Evolutionary conservation across 2,888 invertebrate species (phyloP).

Genomic region (Euspilapteryx auroguttella): DNA sequence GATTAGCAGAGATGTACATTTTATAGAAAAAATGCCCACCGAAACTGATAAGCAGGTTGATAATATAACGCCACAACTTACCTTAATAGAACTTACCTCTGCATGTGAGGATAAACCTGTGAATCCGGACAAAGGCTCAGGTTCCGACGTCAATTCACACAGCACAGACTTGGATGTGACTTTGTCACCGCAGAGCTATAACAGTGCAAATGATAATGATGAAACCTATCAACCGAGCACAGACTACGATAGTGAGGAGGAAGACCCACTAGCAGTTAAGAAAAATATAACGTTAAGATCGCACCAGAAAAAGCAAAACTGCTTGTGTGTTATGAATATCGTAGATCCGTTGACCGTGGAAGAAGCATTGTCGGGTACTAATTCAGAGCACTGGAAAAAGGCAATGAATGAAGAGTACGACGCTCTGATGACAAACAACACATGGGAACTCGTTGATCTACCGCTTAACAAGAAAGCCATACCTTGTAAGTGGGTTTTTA

Average conservation of each 20-base stretch:
- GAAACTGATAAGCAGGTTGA: neutral
- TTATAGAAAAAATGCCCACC: constrained; percentile 4
- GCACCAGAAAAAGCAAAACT: constrained; percentile 1
- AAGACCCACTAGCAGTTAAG: neutral
- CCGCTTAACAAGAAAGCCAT: constrained; percentile 9
- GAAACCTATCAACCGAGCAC: neutral
- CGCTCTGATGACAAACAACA: constrained; percentile 10
- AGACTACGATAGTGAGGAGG: neutral
- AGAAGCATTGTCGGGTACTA: constrained; percentile 7
- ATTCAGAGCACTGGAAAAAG: constrained; percentile 9
- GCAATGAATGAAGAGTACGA: constrained; percentile 12
- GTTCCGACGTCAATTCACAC: too few species aligned
- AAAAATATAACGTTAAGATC: constrained; percentile 1
- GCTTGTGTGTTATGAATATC: constrained; percentile 1
- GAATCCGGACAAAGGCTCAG: too few species aligned
- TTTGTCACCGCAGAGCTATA: neutral
- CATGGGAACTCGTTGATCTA: constrained; percentile 10
- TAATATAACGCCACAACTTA: too few species aligned
- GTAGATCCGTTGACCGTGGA: constrained; percentile 1
- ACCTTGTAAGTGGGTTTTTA: too few species aligned
- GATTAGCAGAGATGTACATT: constrained; percentile 9
- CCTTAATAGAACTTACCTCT: too few species aligned
- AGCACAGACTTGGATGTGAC: neutral
- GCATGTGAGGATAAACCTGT: too few species aligned
- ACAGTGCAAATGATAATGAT: neutral